These are phyloP conservation scores for Magallana nippona DNA, from an alignment of 2,888 invertebrate genomes.

Conservation along the genomic window DNA sequence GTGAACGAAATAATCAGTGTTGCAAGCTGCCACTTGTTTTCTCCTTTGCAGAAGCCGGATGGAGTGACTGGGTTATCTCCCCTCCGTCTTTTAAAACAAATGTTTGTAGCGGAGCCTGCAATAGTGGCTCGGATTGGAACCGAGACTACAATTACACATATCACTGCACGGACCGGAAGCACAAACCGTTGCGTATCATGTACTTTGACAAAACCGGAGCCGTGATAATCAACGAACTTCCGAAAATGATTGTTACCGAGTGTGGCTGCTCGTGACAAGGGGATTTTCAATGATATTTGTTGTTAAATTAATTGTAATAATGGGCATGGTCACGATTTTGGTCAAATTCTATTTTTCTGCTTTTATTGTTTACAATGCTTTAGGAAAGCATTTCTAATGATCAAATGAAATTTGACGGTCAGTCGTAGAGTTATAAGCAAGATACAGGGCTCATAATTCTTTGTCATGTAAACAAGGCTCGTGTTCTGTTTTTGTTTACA, in stretches of 20 bases:
- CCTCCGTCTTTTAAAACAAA: conserved; percentile 42
- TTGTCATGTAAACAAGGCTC: too few relatives aligned
- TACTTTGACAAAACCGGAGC: conserved; percentile 38
- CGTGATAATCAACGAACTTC: conserved; percentile 39
- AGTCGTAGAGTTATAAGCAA: too few relatives aligned
- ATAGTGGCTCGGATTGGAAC: neutral
- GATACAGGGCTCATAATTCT: too few relatives aligned
- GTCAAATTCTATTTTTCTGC: too few relatives aligned
- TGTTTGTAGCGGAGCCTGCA: conserved; percentile 38
- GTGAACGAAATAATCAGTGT: conserved; percentile 34
- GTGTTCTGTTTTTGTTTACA: too few relatives aligned
- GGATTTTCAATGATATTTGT: too few relatives aligned
- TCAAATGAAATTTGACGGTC: too few relatives aligned
- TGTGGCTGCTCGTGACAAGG: conserved; percentile 45
- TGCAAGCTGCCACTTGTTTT: conserved; percentile 44
- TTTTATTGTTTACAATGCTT: too few relatives aligned
- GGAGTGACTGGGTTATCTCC: conserved; percentile 47
- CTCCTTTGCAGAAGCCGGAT: conserved; percentile 42
- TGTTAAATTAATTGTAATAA: too few relatives aligned
- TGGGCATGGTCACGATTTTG: too few relatives aligned
- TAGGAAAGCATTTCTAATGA: too few relatives aligned
- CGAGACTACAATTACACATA: neutral
- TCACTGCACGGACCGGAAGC: conserved; percentile 39
- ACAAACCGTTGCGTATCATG: conserved; percentile 39
- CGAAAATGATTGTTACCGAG: conserved; percentile 47